Conservation (phyloP, 2,888 invertebrate species). For the Oligia fasciuncula region DNA sequence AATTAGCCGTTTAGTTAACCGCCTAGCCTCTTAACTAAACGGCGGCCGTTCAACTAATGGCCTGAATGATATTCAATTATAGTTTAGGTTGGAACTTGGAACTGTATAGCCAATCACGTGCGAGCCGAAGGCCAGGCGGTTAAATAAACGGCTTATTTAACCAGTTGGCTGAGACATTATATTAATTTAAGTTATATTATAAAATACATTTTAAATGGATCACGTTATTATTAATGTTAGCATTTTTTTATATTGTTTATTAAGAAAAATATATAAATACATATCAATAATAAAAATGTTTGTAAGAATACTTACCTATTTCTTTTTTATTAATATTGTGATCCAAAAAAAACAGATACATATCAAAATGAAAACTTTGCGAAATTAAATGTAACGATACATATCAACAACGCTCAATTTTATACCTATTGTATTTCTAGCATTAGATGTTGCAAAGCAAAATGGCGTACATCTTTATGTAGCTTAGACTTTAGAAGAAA, state of each 20-base stretch:
- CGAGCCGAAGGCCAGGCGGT: too few relatives aligned
- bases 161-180: neutral
- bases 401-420: slow-evolving; percentile 90
- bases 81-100: too few relatives aligned
- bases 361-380: slow-evolving; percentile 67
- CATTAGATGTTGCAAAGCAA: slow-evolving; percentile 87
- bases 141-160: too few relatives aligned
- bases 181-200: neutral
- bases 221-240: slow-evolving; percentile 20
- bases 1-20: too few relatives aligned
- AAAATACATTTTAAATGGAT: slow-evolving; percentile 25
- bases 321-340: slow-evolving; percentile 41
- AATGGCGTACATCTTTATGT: slow-evolving; percentile 83
- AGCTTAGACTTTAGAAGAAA: slow-evolving; percentile 81
- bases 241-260: neutral
- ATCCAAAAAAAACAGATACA: slow-evolving; percentile 61
- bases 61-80: too few relatives aligned
- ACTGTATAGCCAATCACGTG: too few relatives aligned
- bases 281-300: slow-evolving; percentile 8
- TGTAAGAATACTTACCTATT: slow-evolving; percentile 10
- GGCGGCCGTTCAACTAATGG: too few relatives aligned
- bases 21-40: too few relatives aligned
- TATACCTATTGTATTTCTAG: slow-evolving; percentile 88
- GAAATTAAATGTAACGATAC: slow-evolving; percentile 83
- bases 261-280: neutral